Percentiles rank a stretch among this genome's conserved stretches.
phyloP scores from a whole-genome alignment of 2,888 invertebrate species.

The Labia minor region DNA sequence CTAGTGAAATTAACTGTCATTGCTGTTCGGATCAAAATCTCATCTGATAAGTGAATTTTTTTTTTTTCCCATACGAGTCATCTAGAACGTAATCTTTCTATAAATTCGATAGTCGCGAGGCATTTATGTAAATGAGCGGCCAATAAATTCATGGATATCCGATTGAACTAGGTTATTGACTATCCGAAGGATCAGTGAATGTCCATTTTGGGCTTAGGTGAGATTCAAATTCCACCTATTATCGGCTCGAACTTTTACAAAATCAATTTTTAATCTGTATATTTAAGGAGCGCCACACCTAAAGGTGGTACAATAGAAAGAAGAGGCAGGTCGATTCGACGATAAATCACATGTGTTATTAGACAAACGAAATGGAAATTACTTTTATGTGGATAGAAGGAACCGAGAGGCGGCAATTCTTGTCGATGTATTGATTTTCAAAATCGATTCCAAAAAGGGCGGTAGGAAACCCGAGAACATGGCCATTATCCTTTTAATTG shows the following conservation, averaged over 20 bases:
- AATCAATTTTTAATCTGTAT: constrained; percentile 13
- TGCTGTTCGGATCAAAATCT: too few relatives aligned
- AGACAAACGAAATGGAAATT: constrained; percentile 13
- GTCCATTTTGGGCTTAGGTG: background rate
- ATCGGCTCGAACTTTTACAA: background rate
- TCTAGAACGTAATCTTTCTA: background rate
- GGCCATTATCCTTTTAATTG: constrained; percentile 13
- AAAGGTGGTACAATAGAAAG: background rate
- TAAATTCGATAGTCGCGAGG: background rate
- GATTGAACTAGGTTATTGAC: background rate
- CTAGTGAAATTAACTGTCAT: too few relatives aligned
- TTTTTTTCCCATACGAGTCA: background rate
- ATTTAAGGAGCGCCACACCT: constrained; percentile 3
- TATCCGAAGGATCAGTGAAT: background rate
- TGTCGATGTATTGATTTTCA: background rate
- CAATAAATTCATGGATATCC: constrained; percentile 4
- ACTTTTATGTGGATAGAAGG: background rate
- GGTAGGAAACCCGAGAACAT: background rate
- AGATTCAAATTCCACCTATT: constrained; percentile 3
- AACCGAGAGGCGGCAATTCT: background rate
- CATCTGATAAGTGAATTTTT: constrained; percentile 1
- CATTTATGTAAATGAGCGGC: constrained; percentile 7
- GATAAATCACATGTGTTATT: constrained; percentile 3
- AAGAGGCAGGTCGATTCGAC: background rate
- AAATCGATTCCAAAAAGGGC: constrained; percentile 13